phyloP scores from a whole-genome alignment of 92 coral and sea anemone species.

The Plumapathes pennacea region DNA sequence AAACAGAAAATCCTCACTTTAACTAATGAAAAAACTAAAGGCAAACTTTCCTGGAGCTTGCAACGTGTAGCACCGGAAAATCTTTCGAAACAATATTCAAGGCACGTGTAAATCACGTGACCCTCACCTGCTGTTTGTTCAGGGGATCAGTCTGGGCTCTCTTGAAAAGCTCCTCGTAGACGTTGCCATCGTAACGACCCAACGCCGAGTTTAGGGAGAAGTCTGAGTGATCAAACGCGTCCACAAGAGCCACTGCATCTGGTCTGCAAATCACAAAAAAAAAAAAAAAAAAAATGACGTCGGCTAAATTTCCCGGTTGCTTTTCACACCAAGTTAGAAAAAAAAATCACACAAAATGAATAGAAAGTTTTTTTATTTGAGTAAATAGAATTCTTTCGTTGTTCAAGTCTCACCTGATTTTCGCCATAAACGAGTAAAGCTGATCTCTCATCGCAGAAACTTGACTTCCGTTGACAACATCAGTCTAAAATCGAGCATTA shows the following conservation, averaged over 20 bases:
- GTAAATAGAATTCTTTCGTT: too few species aligned
- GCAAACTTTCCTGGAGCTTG: neutral
- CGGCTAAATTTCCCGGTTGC: too few species aligned
- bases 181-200: slow-evolving; percentile 92
- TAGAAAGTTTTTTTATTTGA: neutral
- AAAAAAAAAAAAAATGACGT: neutral
- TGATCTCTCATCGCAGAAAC: slow-evolving; percentile 47
- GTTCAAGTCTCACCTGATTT: slow-evolving; percentile 55
- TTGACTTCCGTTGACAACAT: slow-evolving; percentile 41
- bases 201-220: slow-evolving; percentile 72
- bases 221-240: slow-evolving; percentile 82
- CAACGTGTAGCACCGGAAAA: too few species aligned
- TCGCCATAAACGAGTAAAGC: slow-evolving; percentile 42
- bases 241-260: slow-evolving; percentile 89
- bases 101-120: too few species aligned
- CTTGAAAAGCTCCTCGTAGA: slow-evolving; percentile 81
- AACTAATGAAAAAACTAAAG: neutral
- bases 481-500: slow-evolving; percentile 25
- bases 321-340: too few species aligned
- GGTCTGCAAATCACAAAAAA: slow-evolving; percentile 75
- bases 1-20: neutral
- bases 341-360: neutral
- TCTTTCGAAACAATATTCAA: too few species aligned
- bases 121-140: slow-evolving; percentile 66
- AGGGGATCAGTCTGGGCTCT: slow-evolving; percentile 72